Percentiles rank a stretch among this genome's conserved stretches.
Evolutionary conservation across 2,797 vertebrate genomes (phyloP).

Genomic region (Margarornis squamiger): DNA sequence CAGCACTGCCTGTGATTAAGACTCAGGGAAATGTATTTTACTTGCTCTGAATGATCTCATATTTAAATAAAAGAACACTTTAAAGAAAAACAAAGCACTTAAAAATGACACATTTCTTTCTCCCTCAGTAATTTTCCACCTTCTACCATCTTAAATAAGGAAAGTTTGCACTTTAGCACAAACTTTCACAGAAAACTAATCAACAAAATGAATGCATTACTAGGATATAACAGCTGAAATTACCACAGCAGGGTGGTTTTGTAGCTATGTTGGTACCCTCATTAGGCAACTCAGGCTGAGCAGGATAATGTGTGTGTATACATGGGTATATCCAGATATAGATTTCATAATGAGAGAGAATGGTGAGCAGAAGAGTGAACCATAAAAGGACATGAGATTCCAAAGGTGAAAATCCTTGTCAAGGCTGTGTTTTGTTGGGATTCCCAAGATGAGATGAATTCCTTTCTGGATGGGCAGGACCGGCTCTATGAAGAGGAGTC

Average conservation of each 20-base stretch:
- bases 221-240: constrained; percentile 7
- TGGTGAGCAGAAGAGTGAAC: neutral
- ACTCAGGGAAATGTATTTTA: constrained; percentile 27
- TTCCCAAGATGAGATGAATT: neutral
- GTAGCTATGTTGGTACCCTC: neutral
- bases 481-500: neutral
- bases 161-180: constrained; percentile 19
- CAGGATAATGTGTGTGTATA: neutral
- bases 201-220: constrained; percentile 21
- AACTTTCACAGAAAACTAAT: constrained; percentile 25
- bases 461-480: neutral
- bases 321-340: neutral
- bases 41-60: constrained; percentile 15
- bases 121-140: constrained; percentile 38
- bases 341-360: neutral
- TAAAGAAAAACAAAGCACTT: constrained; percentile 33
- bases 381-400: neutral
- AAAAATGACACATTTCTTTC: constrained; percentile 55
- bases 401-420: neutral
- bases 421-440: neutral
- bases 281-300: neutral
- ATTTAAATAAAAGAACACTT: constrained; percentile 58
- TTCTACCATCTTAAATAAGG: constrained; percentile 28
- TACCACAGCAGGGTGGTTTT: constrained; percentile 25
- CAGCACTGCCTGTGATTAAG: constrained; percentile 39